These are phyloP conservation scores for Bellardia bayeri DNA, from an alignment of 2,888 invertebrate species.

Conservation along the genomic window DNA sequence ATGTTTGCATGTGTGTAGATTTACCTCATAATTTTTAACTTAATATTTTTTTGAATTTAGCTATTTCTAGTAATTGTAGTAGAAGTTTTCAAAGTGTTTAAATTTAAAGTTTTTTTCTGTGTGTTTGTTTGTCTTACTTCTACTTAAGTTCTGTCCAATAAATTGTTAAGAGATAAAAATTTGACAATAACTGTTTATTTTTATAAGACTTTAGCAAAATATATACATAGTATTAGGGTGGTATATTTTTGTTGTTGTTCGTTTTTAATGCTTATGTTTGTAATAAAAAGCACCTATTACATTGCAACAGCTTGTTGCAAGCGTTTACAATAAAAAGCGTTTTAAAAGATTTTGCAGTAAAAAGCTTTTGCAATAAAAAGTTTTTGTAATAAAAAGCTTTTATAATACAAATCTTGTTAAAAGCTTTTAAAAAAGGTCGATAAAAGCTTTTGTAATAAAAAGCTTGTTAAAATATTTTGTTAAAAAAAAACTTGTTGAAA, in stretches of 20 bases:
- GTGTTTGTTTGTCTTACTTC: neutral
- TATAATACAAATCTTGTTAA: too few species aligned
- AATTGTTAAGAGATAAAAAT: conserved; percentile 60
- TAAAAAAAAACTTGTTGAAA: neutral
- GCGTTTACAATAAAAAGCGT: too few species aligned
- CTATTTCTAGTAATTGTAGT: conserved; percentile 15
- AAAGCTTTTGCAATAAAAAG: too few species aligned
- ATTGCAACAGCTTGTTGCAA: neutral
- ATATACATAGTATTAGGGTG: neutral
- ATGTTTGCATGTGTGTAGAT: conserved; percentile 2
- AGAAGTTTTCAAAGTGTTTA: conserved; percentile 54
- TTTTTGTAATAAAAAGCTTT: too few species aligned
- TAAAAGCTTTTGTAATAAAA: neutral
- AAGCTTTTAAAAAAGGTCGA: neutral
- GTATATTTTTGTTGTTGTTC: too few species aligned
- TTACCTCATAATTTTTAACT: conserved; percentile 62
- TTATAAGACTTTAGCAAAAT: neutral
- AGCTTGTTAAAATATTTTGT: neutral
- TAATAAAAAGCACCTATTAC: too few species aligned
- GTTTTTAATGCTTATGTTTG: too few species aligned
- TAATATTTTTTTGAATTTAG: conserved; percentile 33
- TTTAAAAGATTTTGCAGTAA: too few species aligned
- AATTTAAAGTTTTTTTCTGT: conserved; percentile 19
- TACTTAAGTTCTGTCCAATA: conserved; percentile 30
- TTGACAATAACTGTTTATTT: conserved; percentile 60